Evolutionary conservation across 1,140 invertebrate genomes (phyloP), one percentile per base, ranked within the genome.

Genomic region (Bombus superbus): DNA sequence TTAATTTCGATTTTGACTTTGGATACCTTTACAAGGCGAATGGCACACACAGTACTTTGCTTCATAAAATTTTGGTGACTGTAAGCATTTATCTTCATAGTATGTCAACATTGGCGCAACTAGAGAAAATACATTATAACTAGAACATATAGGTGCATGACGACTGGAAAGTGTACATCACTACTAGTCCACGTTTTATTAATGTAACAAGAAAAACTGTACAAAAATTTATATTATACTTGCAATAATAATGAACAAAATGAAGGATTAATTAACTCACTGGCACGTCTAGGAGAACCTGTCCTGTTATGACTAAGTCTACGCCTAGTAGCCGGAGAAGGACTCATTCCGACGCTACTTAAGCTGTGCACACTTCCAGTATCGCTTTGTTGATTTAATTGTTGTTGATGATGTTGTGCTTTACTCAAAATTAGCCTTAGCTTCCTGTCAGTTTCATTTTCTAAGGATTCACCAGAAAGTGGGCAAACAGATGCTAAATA

Each of bases 341-440:
- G 90, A 85, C 92, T 95, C 94, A 95, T 94, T 73, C 94, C 92
- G 93, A 91, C 86, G 94, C 95, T 80, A 94, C 92, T 91, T 93
- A 95, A 85, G 94, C 93, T 72, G 94, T 94, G 95, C 86, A 95
- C 95, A 93, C 94, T 94, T 73, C 89, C 92, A 28, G 92, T 79
- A 84, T 94, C 95, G 93, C 92, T 96, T 92, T 97, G 96, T 88
- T 97, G 97, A 91, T 97, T 96, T 59, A 98, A 92, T 91, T 98
- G 97, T 86, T 97, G 97, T 92, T 98, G 98, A 94, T 98, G 98
- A 93, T 98, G 97, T 90, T 98, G 98, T 68, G 98, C 98, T 96
- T 98, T 98, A 93, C 97, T 98, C 1, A 98, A 95, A 89, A 98
- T 98, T 80, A 98, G 96, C 71, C 97, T 95, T 76, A 98, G 93